Conservation (phyloP, 1,140 invertebrate species). For the Drosophila varians region DNA sequence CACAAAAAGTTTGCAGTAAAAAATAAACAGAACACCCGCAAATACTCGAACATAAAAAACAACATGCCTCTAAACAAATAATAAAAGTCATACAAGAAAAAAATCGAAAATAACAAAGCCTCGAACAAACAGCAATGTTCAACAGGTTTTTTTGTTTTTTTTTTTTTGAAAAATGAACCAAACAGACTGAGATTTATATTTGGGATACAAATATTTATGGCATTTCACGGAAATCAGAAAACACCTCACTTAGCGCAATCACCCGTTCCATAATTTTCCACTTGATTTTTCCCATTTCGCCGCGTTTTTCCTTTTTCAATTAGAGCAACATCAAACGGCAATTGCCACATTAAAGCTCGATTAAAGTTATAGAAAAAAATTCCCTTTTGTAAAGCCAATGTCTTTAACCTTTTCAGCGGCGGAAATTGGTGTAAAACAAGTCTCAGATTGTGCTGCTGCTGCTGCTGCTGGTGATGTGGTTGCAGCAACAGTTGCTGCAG, state of each 20-base stretch:
- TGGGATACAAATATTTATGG: constrained; percentile 20
- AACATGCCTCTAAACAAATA: constrained; percentile 33
- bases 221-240: constrained; percentile 29
- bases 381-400: constrained; percentile 54
- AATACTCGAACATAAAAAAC: constrained; percentile 24
- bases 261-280: constrained; percentile 33
- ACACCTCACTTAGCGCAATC: constrained; percentile 16
- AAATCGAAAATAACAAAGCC: constrained; percentile 30
- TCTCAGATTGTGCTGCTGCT: constrained; percentile 47
- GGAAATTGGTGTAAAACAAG: constrained; percentile 78
- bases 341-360: constrained; percentile 75
- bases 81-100: constrained; percentile 32
- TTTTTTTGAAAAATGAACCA: constrained; percentile 33
- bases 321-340: constrained; percentile 61
- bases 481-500: constrained; percentile 15
- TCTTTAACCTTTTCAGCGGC: constrained; percentile 72
- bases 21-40: constrained; percentile 70
- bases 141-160: constrained; percentile 42
- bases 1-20: constrained; percentile 57
- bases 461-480: constrained; percentile 8
- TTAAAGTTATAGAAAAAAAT: constrained; percentile 64
- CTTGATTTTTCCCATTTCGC: constrained; percentile 43
- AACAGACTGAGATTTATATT: constrained; percentile 22
- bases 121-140: too few species aligned
- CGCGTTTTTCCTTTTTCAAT: constrained; percentile 71